phyloP scores from a whole-genome alignment of 2,888 invertebrate species.

The Coelopa pilipes region DNA sequence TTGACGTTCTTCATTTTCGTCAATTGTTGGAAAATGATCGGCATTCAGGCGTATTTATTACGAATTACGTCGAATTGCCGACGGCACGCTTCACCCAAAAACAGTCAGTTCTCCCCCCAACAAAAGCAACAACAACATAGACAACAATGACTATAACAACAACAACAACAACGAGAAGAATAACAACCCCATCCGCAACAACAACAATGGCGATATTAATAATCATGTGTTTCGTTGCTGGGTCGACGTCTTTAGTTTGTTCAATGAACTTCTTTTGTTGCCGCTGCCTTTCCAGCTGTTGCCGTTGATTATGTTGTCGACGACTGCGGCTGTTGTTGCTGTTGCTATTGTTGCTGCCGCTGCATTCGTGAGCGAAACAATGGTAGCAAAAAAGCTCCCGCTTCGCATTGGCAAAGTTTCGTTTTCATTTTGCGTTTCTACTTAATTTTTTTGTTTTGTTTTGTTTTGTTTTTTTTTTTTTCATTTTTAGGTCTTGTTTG shows the following conservation, averaged over 20 bases:
- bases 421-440: no score
- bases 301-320: no score
- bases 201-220: neutral
- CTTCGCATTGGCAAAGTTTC: no score
- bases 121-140: conserved; percentile 10
- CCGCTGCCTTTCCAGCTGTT: no score
- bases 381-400: conserved; percentile 7
- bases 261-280: conserved; percentile 45
- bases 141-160: neutral
- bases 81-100: conserved; percentile 1
- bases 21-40: neutral
- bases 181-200: neutral
- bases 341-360: no score
- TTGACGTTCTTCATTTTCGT: neutral
- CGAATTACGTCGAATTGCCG: neutral
- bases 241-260: conserved; percentile 41
- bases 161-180: neutral
- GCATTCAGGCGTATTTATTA: conserved; percentile 1
- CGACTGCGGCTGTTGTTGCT: no score
- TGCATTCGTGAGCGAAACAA: conserved; percentile 7
- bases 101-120: no score
- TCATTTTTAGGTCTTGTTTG: conserved; percentile 1
- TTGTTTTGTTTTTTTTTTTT: no score
- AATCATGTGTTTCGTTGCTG: neutral
- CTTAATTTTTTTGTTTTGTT: no score